Evolutionary conservation across 1,140 invertebrate genomes (phyloP), one percentile per base, ranked within the genome.

Genomic region (Drosophila funebris): DNA sequence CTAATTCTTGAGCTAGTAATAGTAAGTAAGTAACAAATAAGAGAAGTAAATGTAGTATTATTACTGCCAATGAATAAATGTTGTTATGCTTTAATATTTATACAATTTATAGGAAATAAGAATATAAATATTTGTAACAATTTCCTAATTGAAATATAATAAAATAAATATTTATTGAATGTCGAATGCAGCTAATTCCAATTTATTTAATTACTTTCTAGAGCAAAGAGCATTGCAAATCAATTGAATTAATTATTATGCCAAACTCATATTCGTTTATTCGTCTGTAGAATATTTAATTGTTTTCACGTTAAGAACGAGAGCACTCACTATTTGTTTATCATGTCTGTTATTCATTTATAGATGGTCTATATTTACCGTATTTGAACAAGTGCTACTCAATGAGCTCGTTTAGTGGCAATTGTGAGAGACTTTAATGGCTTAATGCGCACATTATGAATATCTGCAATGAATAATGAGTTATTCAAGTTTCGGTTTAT

Each of bases 331-430:
- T 24, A 57, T 39, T 48, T 56, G 50, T 50, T 50, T 71, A 57
- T 66, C 11, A 8, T 9, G 41, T 64, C 24, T 52, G 53, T 36
- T 58, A 8, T 20, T 24, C 14, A 43, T 52, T 33, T 36, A 66
- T 48, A 58, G 43, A 37, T 43, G 43, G 24, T 43, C 50, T 56
- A 57, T 64, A 48, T 56, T 41, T 39, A 66, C 9, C 27, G 44
- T 72, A 67, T 67, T 72, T 67, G 24, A 67, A 60, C 69, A 72
- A 60, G 37, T 72, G 69, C 14, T 43, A 41, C n/a, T 56, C 13
- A 56, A 56, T 68, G 6, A 31, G 13, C 20, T 20, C 54, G 14
- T 33, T 67, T 14, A 48, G 13, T 31, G 41, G 20, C 41, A 64
- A 53, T 64, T 54, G 33, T 43, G 41, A 36, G 43, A 18, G 8